Percentiles rank a stretch among this genome's conserved stretches.
phyloP scores from a whole-genome alignment of 1,140 invertebrate species.

The Dreissena rostriformis region DNA sequence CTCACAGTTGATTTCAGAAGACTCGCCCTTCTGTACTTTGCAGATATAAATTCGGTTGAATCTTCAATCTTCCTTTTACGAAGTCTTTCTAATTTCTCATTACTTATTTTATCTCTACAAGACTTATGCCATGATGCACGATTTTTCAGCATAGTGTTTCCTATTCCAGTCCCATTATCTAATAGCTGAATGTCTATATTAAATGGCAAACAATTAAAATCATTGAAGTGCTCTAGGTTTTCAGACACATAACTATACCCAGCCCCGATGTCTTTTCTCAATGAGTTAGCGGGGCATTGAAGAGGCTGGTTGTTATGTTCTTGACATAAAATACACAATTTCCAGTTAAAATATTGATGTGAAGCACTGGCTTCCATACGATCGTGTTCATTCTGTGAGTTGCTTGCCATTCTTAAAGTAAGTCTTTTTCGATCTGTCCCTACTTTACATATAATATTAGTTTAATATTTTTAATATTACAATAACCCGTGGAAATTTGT shows the following conservation, averaged over 20 bases:
- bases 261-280: not conserved
- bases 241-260: not conserved
- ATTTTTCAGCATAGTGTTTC: not conserved
- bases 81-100: not conserved
- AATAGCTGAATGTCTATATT: not conserved
- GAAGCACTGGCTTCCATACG: too few relatives aligned
- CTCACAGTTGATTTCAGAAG: too few relatives aligned
- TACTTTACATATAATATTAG: too few relatives aligned
- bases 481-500: too few relatives aligned
- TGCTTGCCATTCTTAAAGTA: too few relatives aligned
- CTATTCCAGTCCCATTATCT: not conserved
- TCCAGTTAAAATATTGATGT: too few relatives aligned
- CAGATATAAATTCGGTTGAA: not conserved
- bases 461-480: too few relatives aligned
- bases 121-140: slow-evolving; percentile 5
- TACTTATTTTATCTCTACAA: slow-evolving; percentile 10
- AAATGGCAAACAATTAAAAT: not conserved
- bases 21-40: not conserved
- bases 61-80: not conserved
- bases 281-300: not conserved
- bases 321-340: too few relatives aligned
- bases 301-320: too few relatives aligned
- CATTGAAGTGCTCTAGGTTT: not conserved
- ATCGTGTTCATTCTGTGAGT: too few relatives aligned
- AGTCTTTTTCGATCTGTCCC: too few relatives aligned